Conservation (phyloP, 2,113 vertebrate species). For the Perca flavescens region DNA sequence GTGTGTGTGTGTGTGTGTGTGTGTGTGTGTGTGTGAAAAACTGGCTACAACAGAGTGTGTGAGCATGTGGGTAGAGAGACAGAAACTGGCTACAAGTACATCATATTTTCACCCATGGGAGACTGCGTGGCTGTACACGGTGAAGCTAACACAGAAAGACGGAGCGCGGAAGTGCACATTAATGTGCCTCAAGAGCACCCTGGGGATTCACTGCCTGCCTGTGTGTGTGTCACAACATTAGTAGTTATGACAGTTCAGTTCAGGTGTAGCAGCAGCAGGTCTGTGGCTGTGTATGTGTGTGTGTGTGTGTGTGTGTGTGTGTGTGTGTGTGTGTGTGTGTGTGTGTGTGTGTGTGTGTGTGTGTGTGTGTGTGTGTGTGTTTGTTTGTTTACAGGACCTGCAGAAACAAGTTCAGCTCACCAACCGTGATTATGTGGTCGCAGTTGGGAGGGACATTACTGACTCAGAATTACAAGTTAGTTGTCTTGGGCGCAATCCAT, state of each 20-base stretch:
- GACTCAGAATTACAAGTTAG: not conserved
- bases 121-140: not conserved
- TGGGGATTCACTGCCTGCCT: slow-evolving; percentile 9
- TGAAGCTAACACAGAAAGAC: slow-evolving; percentile 29
- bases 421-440: not conserved
- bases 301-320: slow-evolving; percentile 5
- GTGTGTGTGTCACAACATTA: slow-evolving; percentile 4
- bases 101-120: slow-evolving; percentile 21
- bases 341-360: not conserved
- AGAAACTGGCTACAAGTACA: not conserved
- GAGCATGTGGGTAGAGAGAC: not conserved
- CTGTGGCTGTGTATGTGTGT: slow-evolving; percentile 1
- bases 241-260: slow-evolving; percentile 54
- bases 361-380: not conserved
- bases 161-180: not conserved
- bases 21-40: not conserved
- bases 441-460: slow-evolving; percentile 3
- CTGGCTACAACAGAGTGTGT: not conserved
- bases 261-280: slow-evolving; percentile 68
- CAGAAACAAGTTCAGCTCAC: slow-evolving; percentile 39
- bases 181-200: slow-evolving; percentile 5
- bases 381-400: slow-evolving; percentile 25
- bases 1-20: no score
- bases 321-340: slow-evolving; percentile 3
- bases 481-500: not conserved